Conservation (phyloP, 2,888 invertebrate species). For the Stenotaenia linearis region DNA sequence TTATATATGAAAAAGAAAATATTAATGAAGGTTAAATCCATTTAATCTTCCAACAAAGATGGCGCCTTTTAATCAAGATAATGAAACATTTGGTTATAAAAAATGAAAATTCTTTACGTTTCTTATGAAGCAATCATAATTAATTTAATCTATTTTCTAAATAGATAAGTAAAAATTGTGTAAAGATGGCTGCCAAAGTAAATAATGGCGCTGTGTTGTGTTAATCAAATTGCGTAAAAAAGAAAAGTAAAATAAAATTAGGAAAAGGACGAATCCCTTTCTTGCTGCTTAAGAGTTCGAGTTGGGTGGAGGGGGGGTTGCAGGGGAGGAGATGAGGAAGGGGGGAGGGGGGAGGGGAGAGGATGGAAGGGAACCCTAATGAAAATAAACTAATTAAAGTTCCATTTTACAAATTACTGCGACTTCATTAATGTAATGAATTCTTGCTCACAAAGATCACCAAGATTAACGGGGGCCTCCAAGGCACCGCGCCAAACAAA, state of each 20-base stretch:
- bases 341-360: not conserved
- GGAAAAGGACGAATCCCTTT: not conserved
- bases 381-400: constrained; percentile 35
- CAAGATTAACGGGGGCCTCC: constrained; percentile 31
- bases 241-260: not conserved
- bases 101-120: not conserved
- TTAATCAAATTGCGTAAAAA: not conserved
- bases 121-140: not conserved
- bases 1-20: not conserved
- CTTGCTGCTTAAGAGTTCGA: not conserved
- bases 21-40: not conserved
- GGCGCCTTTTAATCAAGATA: not conserved
- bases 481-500: constrained; percentile 29
- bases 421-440: constrained; percentile 34
- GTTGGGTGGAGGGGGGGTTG: not conserved
- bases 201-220: not conserved
- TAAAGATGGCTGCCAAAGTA: not conserved
- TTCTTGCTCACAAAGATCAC: constrained; percentile 33
- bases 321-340: not conserved
- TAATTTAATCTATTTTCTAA: not conserved
- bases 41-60: not conserved
- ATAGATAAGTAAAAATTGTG: not conserved
- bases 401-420: constrained; percentile 35
- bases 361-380: constrained; percentile 29
- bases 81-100: not conserved